Percentiles rank a stretch among this genome's conserved stretches.
Evolutionary conservation across 2,888 invertebrate species (phyloP).

Genomic region (Trachelus iudaicus): DNA sequence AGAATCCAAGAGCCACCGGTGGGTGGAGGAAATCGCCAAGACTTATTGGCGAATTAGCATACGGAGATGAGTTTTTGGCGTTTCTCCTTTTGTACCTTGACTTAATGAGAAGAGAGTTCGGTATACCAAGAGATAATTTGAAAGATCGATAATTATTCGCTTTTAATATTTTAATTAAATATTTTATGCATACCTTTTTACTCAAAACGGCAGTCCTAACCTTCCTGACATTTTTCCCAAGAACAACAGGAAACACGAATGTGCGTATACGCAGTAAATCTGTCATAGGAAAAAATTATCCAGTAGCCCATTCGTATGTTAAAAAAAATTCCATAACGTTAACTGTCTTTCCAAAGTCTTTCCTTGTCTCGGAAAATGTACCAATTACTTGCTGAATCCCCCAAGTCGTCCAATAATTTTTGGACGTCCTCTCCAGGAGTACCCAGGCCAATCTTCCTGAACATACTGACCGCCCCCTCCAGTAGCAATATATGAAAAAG

Average conservation of each 20-base stretch:
- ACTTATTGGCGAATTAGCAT: conserved; percentile 21
- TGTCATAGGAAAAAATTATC: too few relatives aligned
- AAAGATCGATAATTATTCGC: background rate
- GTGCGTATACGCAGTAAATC: too few relatives aligned
- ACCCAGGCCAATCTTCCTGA: background rate
- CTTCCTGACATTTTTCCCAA: background rate
- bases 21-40: background rate
- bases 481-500: background rate
- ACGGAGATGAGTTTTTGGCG: conserved; percentile 18
- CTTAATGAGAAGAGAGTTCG: background rate
- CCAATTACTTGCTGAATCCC: background rate
- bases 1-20: too few relatives aligned
- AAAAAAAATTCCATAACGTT: background rate
- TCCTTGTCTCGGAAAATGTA: background rate
- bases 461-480: background rate
- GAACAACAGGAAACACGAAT: background rate
- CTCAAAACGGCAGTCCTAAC: background rate
- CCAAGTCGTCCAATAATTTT: background rate
- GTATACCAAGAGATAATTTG: background rate
- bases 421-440: background rate
- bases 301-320: too few relatives aligned
- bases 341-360: background rate
- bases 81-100: conserved; percentile 1
- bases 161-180: background rate
- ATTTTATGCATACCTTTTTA: background rate